Base-by-base conservation (phyloP, 2,797 vertebrate genomes). In the Dermochelys coriacea region DNA sequence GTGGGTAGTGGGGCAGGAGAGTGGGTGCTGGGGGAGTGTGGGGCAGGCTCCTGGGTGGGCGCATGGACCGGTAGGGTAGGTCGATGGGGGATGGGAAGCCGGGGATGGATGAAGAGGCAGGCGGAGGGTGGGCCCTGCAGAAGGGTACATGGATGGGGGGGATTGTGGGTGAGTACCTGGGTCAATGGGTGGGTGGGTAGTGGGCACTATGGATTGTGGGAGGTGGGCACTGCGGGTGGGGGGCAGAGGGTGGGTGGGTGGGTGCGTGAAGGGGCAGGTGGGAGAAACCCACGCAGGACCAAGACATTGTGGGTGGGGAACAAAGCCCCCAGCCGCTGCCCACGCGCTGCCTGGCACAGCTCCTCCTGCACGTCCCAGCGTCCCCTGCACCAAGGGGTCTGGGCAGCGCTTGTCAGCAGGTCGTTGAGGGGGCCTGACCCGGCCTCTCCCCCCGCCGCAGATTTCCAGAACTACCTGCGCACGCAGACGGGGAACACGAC, bases 401-500 rank as follows among this genome's bases (percentile, higher is more conserved):
- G 61, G 31, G 57, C 82, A n/a, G 4, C 79, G n/a, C 84, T 41
- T 18, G 54, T 25, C 54, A 59, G 7, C 5, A 34, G 6, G 6
- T 55, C 25, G 27, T 1, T 50, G 27, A 16, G 8, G 12, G 18
- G 14, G 18, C 4, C 18, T 49, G 9, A 16, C 12, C 14, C 2
- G 0, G 80, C 11, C 50, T 74, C 71, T 29, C 19, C 47, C 2
- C 9, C 8, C 8, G 4, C 49, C 49, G 85, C 95, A 99, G 99
- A 99, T 96, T 99, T 99, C 94, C 99, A 99, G 97, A 99, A 99
- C 97, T 99, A 99, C 95, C 98, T 99, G 80, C 97, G 99, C 87
- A 99, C 99, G 1, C 99, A 99, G 98, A 99, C 99, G 0, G 99
- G 99, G 75, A 99, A 99, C 98, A 99, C 99, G 3, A 99, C 99